Base-by-base conservation (phyloP, 2,888 invertebrate species). In the Xanthorhoe designata region DNA sequence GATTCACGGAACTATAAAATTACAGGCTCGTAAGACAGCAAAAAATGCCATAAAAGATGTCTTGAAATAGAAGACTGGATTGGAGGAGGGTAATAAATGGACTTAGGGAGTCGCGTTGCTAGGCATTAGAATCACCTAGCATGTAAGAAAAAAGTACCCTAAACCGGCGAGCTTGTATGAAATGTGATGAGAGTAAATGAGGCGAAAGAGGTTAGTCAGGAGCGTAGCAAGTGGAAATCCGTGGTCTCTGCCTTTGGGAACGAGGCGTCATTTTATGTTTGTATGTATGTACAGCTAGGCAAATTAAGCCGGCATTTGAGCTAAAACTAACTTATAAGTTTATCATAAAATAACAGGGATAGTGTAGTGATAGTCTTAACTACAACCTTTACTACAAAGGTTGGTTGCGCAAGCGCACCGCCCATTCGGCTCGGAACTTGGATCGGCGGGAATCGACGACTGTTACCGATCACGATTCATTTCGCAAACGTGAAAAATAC, bases 401-500 rank as follows among this genome's bases (percentile, higher is more conserved):
- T 73, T 73, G 73, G 64, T 87, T 88, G 83, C 80, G 78, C 84
- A 87, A 87, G 69, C 77, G 72, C 74, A 72, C 85, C 85, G 86
- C 89, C 88, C 77, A 87, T 87, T 87, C 87, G 85, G 88, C 89
- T 88, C 85, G 85, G 82, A 89, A 88, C 89, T 88, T 85, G 85
- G 82, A 89, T 89, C 88, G 83, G 78, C 78, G 79, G 85, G 80
- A 83, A 82, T 70, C 82, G 78, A 82, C 87, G 79, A 86, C 86
- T 86, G 90, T 87, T 90, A 87, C 87, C 87, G 88, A 91, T 92
- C 93, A 92, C 92, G 92, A 92, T 78, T 86, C 85, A 85, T 87
- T 89, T 89, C 89, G 90, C 81, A 91, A 92, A 91, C 88, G 90
- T 86, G 91, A 92, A 92, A 92, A 92, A 92, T 92, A 87, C 86